Conservation (phyloP, 2,113 vertebrate species). For the Mustela nigripes region DNA sequence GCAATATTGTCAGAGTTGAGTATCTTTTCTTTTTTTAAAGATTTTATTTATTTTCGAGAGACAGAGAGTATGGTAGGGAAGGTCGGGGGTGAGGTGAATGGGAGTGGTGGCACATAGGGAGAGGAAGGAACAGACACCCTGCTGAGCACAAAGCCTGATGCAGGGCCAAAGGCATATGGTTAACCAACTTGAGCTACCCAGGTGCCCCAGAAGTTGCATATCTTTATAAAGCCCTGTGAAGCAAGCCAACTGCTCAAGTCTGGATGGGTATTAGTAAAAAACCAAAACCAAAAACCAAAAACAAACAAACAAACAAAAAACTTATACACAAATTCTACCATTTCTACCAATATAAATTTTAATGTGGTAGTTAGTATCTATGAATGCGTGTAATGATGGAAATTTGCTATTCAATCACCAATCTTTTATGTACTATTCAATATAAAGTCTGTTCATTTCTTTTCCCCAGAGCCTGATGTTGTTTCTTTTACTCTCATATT, state of each 20-base stretch:
- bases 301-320: not conserved
- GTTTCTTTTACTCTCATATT: conserved; percentile 23
- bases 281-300: not conserved
- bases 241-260: not conserved
- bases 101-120: not conserved
- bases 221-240: not conserved
- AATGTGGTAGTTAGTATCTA: not conserved
- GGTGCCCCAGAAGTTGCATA: not conserved
- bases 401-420: not conserved
- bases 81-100: no score
- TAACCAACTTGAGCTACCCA: not conserved
- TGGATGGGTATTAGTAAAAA: not conserved
- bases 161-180: not conserved
- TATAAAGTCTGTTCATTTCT: not conserved
- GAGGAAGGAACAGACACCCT: not conserved
- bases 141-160: not conserved
- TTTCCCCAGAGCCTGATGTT: not conserved
- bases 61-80: not conserved
- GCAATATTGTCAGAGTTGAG: not conserved
- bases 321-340: not conserved
- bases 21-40: not conserved
- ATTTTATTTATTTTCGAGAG: not conserved
- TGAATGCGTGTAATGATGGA: not conserved
- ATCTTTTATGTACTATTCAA: not conserved
- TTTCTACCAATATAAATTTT: not conserved